Evolutionary conservation across 2,797 vertebrate species (phyloP).

Genomic region (Oophaga sylvatica): DNA sequence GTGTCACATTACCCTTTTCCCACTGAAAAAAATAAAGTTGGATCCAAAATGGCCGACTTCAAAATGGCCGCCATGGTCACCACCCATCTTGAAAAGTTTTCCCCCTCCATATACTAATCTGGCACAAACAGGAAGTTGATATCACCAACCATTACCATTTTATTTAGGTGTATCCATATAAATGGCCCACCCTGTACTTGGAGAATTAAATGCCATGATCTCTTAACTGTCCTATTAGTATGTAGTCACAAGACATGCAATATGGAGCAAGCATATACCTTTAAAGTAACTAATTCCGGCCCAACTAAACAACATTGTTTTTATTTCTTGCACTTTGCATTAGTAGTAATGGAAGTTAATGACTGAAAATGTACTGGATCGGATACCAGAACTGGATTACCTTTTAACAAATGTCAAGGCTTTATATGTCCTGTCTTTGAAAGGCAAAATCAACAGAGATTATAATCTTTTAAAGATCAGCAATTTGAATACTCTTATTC

Average conservation of each 20-base stretch:
- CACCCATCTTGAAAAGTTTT: too few species aligned
- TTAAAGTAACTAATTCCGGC: background rate
- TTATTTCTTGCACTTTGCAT: background rate
- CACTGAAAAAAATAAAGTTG: too few species aligned
- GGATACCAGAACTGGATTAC: conserved; percentile 32
- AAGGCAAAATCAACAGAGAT: conserved; percentile 20
- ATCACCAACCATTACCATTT: too few species aligned
- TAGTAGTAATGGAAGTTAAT: conserved; percentile 1
- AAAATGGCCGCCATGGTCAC: too few species aligned
- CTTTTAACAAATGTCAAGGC: conserved; percentile 47
- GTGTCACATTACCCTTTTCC: too few species aligned
- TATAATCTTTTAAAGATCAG: conserved; percentile 49
- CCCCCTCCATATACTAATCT: too few species aligned
- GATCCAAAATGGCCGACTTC: too few species aligned
- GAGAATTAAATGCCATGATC: too few species aligned
- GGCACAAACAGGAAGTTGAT: too few species aligned
- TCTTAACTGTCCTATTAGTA: too few species aligned
- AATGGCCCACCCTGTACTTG: too few species aligned
- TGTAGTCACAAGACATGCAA: background rate
- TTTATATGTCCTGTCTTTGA: conserved; percentile 24
- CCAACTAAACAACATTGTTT: background rate
- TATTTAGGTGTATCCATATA: too few species aligned
- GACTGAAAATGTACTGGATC: background rate
- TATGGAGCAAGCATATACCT: background rate
- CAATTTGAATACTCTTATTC: conserved; percentile 45